Evolutionary conservation across 2,113 vertebrate species (phyloP).

Genomic region (human): DNA sequence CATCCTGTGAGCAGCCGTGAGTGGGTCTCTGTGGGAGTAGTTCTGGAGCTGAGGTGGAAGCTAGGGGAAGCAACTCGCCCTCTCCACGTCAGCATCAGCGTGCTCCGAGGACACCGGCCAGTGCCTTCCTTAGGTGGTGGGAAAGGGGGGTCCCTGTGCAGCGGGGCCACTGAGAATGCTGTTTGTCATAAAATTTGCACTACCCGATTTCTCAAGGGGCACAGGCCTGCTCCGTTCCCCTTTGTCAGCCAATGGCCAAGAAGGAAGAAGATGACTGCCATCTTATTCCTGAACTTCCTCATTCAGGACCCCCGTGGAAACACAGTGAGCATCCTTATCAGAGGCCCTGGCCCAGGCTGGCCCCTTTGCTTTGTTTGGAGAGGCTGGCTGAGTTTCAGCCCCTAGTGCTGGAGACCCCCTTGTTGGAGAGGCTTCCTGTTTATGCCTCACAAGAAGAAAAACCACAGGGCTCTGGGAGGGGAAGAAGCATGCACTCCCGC

Average conservation of each 20-base stretch:
- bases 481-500: not conserved
- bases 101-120: not conserved
- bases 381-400: not conserved
- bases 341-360: not conserved
- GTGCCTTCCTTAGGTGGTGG: not conserved
- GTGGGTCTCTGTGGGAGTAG: not conserved
- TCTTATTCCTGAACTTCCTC: not conserved
- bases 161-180: not conserved
- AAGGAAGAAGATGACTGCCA: not conserved
- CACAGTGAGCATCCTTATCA: rapidly evolving
- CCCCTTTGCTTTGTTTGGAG: not conserved
- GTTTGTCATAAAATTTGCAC: not conserved
- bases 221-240: not conserved
- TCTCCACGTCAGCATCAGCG: not conserved
- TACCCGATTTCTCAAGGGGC: not conserved
- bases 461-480: not conserved
- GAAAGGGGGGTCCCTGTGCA: too few relatives aligned
- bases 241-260: not conserved
- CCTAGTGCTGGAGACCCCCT: too few relatives aligned
- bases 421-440: not conserved
- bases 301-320: not conserved
- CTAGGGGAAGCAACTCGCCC: not conserved
- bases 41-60: not conserved
- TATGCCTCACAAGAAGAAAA: not conserved
- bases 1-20: not conserved